A percentile compares a stretch with the other conserved stretches of the same genome.
Evolutionary conservation across 2,797 vertebrate genomes (phyloP).

Genomic region (Prunella strophiata): DNA sequence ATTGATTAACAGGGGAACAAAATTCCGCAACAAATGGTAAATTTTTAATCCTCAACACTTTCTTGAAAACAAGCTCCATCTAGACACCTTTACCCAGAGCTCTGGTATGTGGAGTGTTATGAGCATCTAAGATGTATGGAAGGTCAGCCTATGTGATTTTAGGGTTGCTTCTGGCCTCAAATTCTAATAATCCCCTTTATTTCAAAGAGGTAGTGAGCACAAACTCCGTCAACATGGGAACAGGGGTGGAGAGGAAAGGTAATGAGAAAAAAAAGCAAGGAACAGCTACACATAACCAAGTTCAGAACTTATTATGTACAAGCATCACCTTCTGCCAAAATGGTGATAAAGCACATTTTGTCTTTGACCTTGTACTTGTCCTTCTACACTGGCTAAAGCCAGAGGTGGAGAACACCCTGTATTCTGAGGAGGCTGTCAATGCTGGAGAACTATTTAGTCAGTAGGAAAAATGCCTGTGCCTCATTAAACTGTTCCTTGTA

Average conservation of each 20-base stretch:
- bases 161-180: background rate
- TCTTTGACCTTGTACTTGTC: background rate
- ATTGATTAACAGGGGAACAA: background rate
- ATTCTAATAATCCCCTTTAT: background rate
- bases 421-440: background rate
- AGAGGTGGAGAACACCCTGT: background rate
- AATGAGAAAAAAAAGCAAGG: background rate
- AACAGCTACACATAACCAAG: background rate
- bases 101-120: background rate
- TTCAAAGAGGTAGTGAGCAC: background rate
- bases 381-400: background rate
- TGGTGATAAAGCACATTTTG: background rate
- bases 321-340: background rate
- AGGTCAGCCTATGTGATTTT: background rate
- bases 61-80: background rate
- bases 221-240: background rate
- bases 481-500: background rate
- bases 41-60: background rate
- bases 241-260: background rate
- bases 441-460: background rate
- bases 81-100: background rate
- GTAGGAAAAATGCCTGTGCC: background rate
- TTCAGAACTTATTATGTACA: background rate
- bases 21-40: background rate
- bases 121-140: background rate